Evolutionary conservation across 2,888 invertebrate genomes (phyloP).

Genomic region (Eupsilia transversa): DNA sequence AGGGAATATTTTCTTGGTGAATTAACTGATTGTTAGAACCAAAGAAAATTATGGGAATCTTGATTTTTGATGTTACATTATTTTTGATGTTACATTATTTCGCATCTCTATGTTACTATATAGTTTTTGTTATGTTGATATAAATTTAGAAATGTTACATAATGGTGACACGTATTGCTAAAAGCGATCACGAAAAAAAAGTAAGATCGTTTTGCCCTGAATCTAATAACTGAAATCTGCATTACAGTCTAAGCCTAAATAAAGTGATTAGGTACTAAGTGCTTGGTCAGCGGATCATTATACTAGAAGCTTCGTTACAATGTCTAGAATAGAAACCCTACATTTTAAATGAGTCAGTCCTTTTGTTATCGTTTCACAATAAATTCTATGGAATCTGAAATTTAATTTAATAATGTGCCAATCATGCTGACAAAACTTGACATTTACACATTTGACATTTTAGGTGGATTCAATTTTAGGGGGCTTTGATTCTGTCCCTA

Average conservation of each 20-base stretch:
- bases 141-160: too few relatives aligned
- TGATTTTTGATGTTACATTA: not conserved
- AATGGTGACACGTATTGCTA: too few relatives aligned
- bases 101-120: too few relatives aligned
- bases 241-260: constrained; percentile 17
- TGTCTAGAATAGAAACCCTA: constrained; percentile 17
- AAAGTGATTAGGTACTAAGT: constrained; percentile 26
- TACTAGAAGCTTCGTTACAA: constrained; percentile 21
- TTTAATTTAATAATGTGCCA: constrained; percentile 46
- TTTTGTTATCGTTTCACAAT: constrained; percentile 32
- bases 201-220: not conserved
- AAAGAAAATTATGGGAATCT: not conserved
- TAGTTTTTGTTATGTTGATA: too few relatives aligned
- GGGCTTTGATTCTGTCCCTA: constrained; percentile 1
- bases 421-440: constrained; percentile 32
- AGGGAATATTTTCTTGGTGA: constrained; percentile 26
- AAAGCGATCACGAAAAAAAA: too few relatives aligned
- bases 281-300: constrained; percentile 11
- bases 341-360: constrained; percentile 31
- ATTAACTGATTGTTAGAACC: not conserved
- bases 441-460: too few relatives aligned
- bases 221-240: constrained; percentile 9
- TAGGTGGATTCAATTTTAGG: constrained; percentile 24
- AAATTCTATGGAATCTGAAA: constrained; percentile 11
- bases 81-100: too few relatives aligned